Evolutionary conservation across 2,113 vertebrate genomes (phyloP).

Genomic region (Tragelaphus scriptus): DNA sequence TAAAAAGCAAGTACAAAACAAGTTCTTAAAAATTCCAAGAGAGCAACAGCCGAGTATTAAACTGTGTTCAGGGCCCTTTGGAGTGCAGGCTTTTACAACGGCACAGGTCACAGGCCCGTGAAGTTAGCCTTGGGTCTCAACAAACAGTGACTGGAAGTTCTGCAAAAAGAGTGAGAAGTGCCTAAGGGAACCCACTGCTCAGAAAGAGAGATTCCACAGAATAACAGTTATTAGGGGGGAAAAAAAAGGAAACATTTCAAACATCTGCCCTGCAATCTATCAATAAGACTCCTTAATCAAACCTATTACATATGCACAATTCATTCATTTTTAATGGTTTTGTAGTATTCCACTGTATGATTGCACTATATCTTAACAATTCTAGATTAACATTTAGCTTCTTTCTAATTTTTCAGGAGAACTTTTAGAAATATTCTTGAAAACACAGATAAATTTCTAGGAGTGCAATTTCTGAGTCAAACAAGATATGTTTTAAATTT

Average conservation of each 20-base stretch:
- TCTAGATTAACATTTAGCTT: not conserved
- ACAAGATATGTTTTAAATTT: conserved; percentile 4
- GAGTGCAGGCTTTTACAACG: not conserved
- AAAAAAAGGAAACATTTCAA: not conserved
- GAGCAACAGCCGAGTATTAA: not conserved
- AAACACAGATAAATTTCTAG: conserved; percentile 18
- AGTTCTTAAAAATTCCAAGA: not conserved
- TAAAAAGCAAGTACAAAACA: not conserved
- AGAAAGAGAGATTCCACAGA: conserved; percentile 6
- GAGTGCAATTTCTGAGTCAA: conserved; percentile 34
- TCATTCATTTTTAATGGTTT: conserved; percentile 18
- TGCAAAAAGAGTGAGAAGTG: not conserved
- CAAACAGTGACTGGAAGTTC: not conserved
- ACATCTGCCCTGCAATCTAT: not conserved
- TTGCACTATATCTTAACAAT: not conserved
- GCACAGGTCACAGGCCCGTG: not conserved
- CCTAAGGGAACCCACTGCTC: not conserved
- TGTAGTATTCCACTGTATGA: not conserved
- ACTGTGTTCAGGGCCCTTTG: not conserved
- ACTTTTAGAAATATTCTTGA: conserved; percentile 5
- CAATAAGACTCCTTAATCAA: not conserved
- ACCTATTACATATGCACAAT: not conserved
- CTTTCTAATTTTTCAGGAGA: conserved; percentile 22
- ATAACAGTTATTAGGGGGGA: not conserved
- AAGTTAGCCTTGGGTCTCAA: not conserved